phyloP scores from a whole-genome alignment of 2,888 invertebrate species.

The Bhutanitis thaidina region DNA sequence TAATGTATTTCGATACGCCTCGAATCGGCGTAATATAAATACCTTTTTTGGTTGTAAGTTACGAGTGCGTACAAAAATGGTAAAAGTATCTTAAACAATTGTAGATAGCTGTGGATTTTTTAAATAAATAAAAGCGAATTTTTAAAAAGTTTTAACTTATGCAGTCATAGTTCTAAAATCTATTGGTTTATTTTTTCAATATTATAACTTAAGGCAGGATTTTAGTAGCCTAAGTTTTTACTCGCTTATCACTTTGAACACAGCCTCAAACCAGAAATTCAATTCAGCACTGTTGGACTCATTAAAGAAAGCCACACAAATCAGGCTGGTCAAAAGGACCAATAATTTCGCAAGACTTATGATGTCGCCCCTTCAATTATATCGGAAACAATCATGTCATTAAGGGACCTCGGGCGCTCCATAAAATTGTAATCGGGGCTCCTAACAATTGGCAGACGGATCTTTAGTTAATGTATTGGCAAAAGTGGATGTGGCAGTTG shows the following conservation, averaged over 20 bases:
- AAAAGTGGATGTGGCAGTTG: conserved; percentile 37
- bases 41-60: too few relatives aligned
- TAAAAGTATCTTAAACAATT: too few relatives aligned
- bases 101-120: too few relatives aligned
- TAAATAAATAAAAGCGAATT: too few relatives aligned
- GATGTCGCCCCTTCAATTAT: conserved; percentile 66
- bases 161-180: too few relatives aligned
- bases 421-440: conserved; percentile 45
- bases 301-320: conserved; percentile 24
- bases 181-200: too few relatives aligned
- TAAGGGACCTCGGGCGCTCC: conserved; percentile 46
- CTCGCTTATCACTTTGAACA: background rate
- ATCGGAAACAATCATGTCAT: conserved; percentile 73
- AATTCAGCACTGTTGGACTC: conserved; percentile 7
- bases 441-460: conserved; percentile 43
- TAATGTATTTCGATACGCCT: too few relatives aligned
- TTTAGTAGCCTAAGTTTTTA: background rate
- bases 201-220: too few relatives aligned
- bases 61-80: too few relatives aligned
- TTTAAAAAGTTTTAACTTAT: too few relatives aligned
- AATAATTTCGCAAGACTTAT: conserved; percentile 61
- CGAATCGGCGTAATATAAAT: too few relatives aligned
- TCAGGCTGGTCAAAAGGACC: conserved; percentile 34
- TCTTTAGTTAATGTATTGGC: conserved; percentile 19
- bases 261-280: background rate